A percentile compares a stretch with the other conserved stretches of the same genome.
Conservation (phyloP, 1,140 invertebrate genomes). For the Oncopeltus fasciatus region DNA sequence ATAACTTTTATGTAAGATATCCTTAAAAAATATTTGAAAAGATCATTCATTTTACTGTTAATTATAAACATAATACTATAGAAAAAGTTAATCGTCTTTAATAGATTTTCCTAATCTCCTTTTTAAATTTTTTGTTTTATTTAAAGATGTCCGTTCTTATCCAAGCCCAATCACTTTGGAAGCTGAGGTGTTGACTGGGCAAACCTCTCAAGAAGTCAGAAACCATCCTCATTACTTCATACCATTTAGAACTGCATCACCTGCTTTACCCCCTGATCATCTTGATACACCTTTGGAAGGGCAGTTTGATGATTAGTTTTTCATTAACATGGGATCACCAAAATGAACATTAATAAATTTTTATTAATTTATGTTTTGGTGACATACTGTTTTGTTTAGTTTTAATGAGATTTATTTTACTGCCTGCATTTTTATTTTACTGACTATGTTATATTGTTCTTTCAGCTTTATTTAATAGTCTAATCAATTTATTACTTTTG, state of each 20-base stretch:
- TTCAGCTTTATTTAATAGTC: too few relatives aligned
- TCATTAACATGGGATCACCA: too few relatives aligned
- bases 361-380: too few relatives aligned
- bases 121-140: not conserved
- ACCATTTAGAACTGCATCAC: not conserved
- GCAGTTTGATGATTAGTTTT: constrained; percentile 3
- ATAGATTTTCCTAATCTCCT: not conserved
- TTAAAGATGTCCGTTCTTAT: not conserved
- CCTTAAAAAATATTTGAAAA: not conserved
- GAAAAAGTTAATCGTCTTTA: too few relatives aligned
- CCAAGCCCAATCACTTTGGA: not conserved
- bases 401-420: too few relatives aligned
- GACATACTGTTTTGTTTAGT: too few relatives aligned
- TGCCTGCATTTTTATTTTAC: too few relatives aligned
- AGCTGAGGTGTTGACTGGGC: not conserved
- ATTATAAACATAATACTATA: too few relatives aligned
- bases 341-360: too few relatives aligned
- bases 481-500: too few relatives aligned
- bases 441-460: too few relatives aligned
- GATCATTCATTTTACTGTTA: not conserved
- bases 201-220: not conserved
- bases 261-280: not conserved
- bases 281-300: not conserved
- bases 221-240: not conserved
- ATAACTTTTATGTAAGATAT: not conserved